These are phyloP conservation scores for Pseudomyrmex dendroicus DNA, from an alignment of 1,140 invertebrate genomes.

Conservation along the genomic window DNA sequence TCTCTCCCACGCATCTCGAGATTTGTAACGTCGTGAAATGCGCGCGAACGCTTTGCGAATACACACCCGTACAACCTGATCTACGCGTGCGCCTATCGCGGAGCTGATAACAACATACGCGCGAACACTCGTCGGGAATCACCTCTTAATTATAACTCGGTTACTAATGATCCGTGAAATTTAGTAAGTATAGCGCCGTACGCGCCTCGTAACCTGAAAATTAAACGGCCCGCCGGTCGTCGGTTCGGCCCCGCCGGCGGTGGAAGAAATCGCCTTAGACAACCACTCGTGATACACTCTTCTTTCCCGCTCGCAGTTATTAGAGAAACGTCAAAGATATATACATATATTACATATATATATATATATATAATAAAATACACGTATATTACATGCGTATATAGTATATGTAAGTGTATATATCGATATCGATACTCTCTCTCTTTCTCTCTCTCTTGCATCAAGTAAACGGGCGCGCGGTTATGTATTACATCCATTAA, in stretches of 20 bases:
- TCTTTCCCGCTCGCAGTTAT: constrained; percentile 55
- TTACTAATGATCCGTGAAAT: constrained; percentile 60
- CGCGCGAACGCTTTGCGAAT: not conserved
- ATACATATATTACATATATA: not conserved
- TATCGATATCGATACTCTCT: constrained; percentile 64
- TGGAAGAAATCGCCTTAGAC: constrained; percentile 60
- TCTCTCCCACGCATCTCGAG: constrained; percentile 7
- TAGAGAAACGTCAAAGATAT: constrained; percentile 61
- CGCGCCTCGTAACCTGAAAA: constrained; percentile 52
- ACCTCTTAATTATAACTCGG: constrained; percentile 62
- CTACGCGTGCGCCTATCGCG: constrained; percentile 47
- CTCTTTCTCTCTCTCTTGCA: not conserved
- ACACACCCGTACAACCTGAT: no score
- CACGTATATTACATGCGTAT: constrained; percentile 6
- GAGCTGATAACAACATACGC: constrained; percentile 61
- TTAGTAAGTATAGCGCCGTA: constrained; percentile 50
- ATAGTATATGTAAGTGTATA: not conserved
- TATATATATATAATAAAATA: not conserved
- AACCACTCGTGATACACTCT: constrained; percentile 36
- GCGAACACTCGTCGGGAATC: constrained; percentile 55
- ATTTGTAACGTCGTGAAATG: constrained; percentile 41
- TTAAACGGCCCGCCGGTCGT: constrained; percentile 53
- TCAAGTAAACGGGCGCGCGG: constrained; percentile 59
- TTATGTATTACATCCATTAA: constrained; percentile 76
- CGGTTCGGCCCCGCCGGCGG: constrained; percentile 30